Percentiles rank a stretch among this genome's conserved stretches.
Conservation (phyloP, 2,113 vertebrate species). For the Physeter macrocephalus region DNA sequence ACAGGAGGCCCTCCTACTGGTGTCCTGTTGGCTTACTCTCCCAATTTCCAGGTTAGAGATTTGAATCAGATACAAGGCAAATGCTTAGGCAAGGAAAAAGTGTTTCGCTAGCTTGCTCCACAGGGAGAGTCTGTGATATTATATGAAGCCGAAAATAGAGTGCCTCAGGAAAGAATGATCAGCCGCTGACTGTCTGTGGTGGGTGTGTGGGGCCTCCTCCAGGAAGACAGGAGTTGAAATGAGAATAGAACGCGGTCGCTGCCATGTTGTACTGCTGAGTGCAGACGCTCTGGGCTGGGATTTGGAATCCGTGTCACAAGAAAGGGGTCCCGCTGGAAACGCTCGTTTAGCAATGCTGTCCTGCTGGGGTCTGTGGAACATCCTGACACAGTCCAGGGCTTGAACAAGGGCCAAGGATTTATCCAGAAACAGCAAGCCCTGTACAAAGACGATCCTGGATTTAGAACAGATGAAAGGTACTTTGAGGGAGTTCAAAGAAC, state of each 20-base stretch:
- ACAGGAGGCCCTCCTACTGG: background rate
- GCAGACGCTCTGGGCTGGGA: conserved; percentile 9
- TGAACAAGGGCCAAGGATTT: conserved; percentile 71
- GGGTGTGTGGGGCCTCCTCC: background rate
- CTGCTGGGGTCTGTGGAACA: conserved; percentile 65
- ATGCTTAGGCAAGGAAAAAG: conserved; percentile 72
- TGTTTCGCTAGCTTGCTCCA: conserved; percentile 64
- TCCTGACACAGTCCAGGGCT: conserved; percentile 64
- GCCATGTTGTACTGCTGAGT: background rate
- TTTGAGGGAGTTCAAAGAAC: conserved; percentile 74
- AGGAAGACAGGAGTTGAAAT: conserved; percentile 20
- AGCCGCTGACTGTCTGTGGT: background rate
- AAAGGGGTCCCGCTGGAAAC: conserved; percentile 49
- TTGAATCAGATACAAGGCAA: conserved; percentile 61
- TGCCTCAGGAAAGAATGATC: conserved; percentile 45
- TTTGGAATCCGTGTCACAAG: conserved; percentile 52
- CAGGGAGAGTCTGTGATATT: conserved; percentile 50
- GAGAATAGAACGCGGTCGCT: background rate
- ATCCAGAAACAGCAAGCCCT: conserved; percentile 70
- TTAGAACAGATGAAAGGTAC: conserved; percentile 71
- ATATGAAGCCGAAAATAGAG: conserved; percentile 64
- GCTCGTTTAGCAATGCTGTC: conserved; percentile 43
- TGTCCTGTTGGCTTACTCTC: background rate
- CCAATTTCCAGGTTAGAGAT: conserved; percentile 48
- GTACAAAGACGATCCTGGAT: conserved; percentile 67